phyloP scores from a whole-genome alignment of 2,113 vertebrate species.

The Eonycteris spelaea region DNA sequence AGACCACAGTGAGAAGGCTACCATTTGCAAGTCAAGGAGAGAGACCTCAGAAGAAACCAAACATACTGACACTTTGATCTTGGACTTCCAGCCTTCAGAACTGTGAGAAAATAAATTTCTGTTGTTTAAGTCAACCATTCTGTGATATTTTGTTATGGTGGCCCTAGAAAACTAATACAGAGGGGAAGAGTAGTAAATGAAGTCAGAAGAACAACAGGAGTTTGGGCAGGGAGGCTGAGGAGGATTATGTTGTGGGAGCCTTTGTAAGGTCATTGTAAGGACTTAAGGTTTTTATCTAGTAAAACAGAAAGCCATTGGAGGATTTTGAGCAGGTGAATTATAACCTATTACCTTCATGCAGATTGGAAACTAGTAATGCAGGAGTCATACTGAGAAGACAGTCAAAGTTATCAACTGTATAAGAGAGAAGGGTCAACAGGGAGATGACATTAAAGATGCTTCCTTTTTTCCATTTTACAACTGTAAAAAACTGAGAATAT shows the following conservation, averaged over 20 bases:
- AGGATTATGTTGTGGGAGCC: neutral
- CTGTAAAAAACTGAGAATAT: neutral
- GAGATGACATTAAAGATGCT: neutral
- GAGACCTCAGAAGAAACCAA: neutral
- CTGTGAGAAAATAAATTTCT: neutral
- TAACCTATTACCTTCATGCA: neutral
- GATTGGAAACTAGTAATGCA: neutral
- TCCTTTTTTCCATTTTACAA: neutral
- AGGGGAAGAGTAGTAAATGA: neutral
- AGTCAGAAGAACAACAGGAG: neutral
- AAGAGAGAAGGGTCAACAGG: neutral
- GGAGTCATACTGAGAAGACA: neutral
- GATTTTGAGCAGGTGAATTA: neutral
- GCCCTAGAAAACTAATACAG: neutral
- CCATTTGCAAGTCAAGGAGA: neutral
- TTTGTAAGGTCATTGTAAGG: neutral
- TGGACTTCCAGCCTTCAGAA: neutral
- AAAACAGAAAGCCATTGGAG: neutral
- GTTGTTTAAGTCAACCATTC: neutral
- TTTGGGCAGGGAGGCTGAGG: neutral
- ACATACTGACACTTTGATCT: neutral
- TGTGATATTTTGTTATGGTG: neutral
- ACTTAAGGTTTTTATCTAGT: neutral
- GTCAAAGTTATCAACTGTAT: neutral
- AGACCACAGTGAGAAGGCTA: neutral